phyloP scores from a whole-genome alignment of 2,113 vertebrate genomes.

The Bucco capensis region DNA sequence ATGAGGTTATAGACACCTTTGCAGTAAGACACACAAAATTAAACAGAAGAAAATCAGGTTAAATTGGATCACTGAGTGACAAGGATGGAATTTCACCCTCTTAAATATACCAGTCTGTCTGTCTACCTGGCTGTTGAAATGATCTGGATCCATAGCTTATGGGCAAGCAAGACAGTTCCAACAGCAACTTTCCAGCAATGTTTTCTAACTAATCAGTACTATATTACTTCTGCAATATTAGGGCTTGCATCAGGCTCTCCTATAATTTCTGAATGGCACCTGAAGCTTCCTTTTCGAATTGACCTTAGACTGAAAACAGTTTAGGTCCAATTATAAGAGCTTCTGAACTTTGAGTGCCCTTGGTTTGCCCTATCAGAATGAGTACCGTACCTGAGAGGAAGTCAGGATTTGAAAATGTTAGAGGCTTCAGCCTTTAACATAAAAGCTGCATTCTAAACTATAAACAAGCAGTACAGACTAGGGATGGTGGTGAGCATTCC shows the following conservation, averaged over 20 bases:
- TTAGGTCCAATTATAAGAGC: slow-evolving; percentile 51
- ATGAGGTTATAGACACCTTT: slow-evolving; percentile 11
- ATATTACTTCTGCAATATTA: neutral
- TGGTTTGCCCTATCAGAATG: slow-evolving; percentile 24
- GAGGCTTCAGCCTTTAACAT: slow-evolving; percentile 35
- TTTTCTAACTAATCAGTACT: neutral
- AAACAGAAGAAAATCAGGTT: slow-evolving; percentile 7
- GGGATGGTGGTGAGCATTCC: neutral
- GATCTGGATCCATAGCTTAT: neutral
- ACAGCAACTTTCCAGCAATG: neutral
- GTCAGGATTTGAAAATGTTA: slow-evolving; percentile 40
- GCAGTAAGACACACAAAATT: neutral
- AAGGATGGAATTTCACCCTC: neutral
- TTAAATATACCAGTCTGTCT: neutral
- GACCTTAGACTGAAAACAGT: slow-evolving; percentile 40
- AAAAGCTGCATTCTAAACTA: neutral
- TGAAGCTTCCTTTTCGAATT: slow-evolving; percentile 38
- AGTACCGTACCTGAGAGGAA: slow-evolving; percentile 9
- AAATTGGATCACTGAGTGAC: neutral
- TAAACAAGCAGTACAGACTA: neutral
- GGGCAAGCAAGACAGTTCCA: neutral
- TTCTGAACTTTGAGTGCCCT: slow-evolving; percentile 49
- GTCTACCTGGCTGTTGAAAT: neutral
- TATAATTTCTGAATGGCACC: slow-evolving; percentile 44
- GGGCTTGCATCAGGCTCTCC: neutral